Percentiles rank a stretch among this genome's conserved stretches.
phyloP scores from a whole-genome alignment of 2,797 vertebrate species.

The Astyanax mexicanus region DNA sequence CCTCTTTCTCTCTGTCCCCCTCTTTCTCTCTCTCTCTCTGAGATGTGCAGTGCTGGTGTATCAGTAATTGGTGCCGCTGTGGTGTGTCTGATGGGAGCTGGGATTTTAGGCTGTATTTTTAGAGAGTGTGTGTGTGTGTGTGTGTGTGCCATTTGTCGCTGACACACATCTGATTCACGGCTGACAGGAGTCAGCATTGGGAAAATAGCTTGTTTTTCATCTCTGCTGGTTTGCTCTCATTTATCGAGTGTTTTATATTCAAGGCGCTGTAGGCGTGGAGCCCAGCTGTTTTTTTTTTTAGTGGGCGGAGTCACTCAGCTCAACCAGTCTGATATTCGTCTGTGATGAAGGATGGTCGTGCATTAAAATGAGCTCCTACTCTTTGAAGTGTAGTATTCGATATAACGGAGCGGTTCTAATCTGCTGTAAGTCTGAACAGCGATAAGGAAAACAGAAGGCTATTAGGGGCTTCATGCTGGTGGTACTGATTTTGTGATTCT shows the following conservation, averaged over 20 bases:
- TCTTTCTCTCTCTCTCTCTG: neutral
- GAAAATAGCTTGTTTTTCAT: neutral
- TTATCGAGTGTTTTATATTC: slow-evolving; percentile 17
- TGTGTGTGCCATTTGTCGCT: slow-evolving; percentile 29
- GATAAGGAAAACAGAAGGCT: too few species aligned
- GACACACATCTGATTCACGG: slow-evolving; percentile 23
- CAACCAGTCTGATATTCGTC: neutral
- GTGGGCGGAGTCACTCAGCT: neutral
- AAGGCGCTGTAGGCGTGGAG: neutral
- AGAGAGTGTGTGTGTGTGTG: slow-evolving; percentile 19
- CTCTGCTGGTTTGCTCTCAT: slow-evolving; percentile 14
- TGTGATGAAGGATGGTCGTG: neutral
- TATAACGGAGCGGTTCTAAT: neutral
- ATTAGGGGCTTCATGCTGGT: too few species aligned
- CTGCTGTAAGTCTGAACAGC: neutral
- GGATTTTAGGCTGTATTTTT: slow-evolving; percentile 33
- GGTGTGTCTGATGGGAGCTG: slow-evolving; percentile 16
- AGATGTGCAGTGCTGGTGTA: neutral
- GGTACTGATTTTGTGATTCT: too few species aligned
- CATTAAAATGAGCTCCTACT: neutral
- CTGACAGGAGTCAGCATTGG: too few species aligned
- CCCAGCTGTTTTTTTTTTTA: slow-evolving; percentile 6
- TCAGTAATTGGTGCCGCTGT: slow-evolving; percentile 29
- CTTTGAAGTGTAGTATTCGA: neutral
- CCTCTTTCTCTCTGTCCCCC: neutral